Percentiles rank a stretch among this genome's conserved stretches.
Evolutionary conservation across 37 sponge, comb jelly and placozoan species (phyloP).

Genomic region (Chondrilla cf. caribensis): DNA sequence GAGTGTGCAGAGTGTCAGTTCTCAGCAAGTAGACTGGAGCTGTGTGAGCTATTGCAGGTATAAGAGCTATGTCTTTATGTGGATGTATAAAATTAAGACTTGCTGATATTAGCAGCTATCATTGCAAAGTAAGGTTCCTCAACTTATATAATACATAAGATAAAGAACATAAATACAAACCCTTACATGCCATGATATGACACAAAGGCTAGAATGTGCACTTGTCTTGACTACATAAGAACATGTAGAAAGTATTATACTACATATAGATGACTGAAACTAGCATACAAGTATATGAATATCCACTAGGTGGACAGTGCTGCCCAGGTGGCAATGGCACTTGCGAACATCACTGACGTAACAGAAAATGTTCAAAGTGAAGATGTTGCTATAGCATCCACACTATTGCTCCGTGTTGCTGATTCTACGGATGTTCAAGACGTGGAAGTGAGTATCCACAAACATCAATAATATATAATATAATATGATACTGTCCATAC

Average conservation of each 20-base stretch:
- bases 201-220: no score
- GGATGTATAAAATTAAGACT: no score
- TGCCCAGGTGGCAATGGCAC: not conserved
- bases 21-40: not conserved
- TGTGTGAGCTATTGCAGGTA: conserved; percentile 47
- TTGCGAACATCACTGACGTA: not conserved
- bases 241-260: no score
- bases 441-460: conserved; percentile 9
- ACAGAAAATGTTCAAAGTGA: not conserved
- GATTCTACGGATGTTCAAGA: conserved; percentile 9
- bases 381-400: not conserved
- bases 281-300: no score
- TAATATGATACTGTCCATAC: no score
- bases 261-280: no score
- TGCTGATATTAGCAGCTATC: no score
- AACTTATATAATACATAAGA: not conserved
- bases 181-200: no score
- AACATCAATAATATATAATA: no score
- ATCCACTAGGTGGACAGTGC: not conserved
- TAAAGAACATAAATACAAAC: no score
- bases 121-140: not conserved
- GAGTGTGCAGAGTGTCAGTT: conserved; percentile 30
- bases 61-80: no score
- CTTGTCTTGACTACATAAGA: no score
- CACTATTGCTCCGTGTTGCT: not conserved